Evolutionary conservation across 2,797 vertebrate genomes (phyloP), one percentile per base, ranked within the genome.

Genomic region (Dromococcyx pavoninus): DNA sequence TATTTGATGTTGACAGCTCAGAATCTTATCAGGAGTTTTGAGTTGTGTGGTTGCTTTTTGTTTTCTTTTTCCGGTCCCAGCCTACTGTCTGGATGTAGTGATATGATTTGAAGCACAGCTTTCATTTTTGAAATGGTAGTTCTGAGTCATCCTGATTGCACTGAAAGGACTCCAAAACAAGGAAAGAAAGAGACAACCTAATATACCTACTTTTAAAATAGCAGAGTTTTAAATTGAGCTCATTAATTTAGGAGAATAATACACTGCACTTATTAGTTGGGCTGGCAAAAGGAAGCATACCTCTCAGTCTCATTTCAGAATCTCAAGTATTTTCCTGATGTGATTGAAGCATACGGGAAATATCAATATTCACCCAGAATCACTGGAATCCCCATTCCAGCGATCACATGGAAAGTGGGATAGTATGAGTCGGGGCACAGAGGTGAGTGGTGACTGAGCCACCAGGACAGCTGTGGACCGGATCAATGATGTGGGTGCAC

Each of bases 371-470:
- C 23, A 44, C 32, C 50, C 25, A 43, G 13, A 3, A 4, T 69
- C 71, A 11, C 17, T 58, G 58, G 65, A 81, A 83, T 74, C 1
- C 2, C 21, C 3, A 0, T 25, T 53, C 33, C 33, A 88, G 46
- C 24, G 71, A 22, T 39, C 51, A 35, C 41, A 27, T 30, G 17
- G 48, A 51, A 58, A 60, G 51, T 1, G 8, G 30, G 51, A 37
- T 1, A 4, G 41, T 15, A 66, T 15, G 37, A 62, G 19, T 25
- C 11, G 16, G n/a, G 35, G 53, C 15, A 24, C 0, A 0, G 3
- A 1, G 1, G 62, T 21, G 51, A 39, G 48, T 66, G 35, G n/a
- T 56, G 86, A 66, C 37, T 8, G 35, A 51, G 17, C 8, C n/a
- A 17, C 21, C 32, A 30, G 22, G 25, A 13, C 48, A 84, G 65